Base-by-base conservation (phyloP, 2,113 vertebrate species). In the Accipiter virgatus region DNA sequence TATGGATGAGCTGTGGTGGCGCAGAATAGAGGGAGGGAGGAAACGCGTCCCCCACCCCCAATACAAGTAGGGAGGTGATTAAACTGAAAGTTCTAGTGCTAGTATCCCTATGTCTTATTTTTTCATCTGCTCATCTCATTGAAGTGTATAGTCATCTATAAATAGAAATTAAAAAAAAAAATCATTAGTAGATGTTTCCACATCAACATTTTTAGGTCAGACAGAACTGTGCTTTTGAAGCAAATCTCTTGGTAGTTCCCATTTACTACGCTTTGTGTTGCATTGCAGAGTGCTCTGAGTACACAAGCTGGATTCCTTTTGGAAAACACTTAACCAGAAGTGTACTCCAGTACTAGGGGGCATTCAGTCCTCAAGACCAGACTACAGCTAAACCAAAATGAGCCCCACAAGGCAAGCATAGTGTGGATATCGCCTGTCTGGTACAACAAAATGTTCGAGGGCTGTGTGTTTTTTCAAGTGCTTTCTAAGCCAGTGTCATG, bases 401-500 rank as follows among this genome's bases (percentile, higher is more conserved):
- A 68, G 38, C 13, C 9, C 38, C 29, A 4, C 26, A 55, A 40
- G 18, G 23, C 70, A 67, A 74, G 11, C 7, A 4, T 70, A 61
- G 36, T 27, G 22, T 59, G 38, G 25, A 4, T 74, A n/a, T 71
- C 1, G 4, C 1, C 0, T 59, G 31, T 7, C 13, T 70, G 21
- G 22, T 42, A 17, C 4, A 61, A 36, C 3, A 73, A 48, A 79
- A 9, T 55, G 19, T 32, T 77, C 1, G 8, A 88, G 34, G 12
- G 15, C 27, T 73, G 4, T 72, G 17, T 23, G 10, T 21, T 45
- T 73, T 79, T 83, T 38, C 4, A 70, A 32, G 16, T 50, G 17
- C 40, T 67, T 93, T 62, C 6, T 68, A 72, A 67, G 25, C 29
- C 22, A 26, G 17, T 67, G 34, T 67, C 19, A 17, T 6, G 1